phyloP scores from a whole-genome alignment of 37 sponge, comb jelly and placozoan genomes.

The Agelas oroides region DNA sequence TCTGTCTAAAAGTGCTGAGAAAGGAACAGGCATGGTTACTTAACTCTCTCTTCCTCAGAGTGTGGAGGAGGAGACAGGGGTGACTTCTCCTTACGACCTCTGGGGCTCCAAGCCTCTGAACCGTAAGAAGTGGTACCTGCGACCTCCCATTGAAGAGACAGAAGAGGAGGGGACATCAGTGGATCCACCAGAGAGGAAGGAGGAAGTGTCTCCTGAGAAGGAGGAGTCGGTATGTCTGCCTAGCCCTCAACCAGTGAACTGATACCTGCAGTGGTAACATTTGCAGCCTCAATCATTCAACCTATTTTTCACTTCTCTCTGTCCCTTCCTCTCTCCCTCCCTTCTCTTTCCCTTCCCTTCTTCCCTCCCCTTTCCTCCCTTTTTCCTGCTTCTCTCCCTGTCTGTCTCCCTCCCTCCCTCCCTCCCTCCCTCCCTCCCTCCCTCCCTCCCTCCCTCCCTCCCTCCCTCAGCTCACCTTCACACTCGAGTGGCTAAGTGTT shows the following conservation, averaged over 20 bases:
- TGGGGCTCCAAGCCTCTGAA: conserved; percentile 26
- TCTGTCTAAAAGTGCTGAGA: no score
- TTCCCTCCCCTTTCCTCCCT: no score
- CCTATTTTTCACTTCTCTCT: no score
- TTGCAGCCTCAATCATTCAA: no score
- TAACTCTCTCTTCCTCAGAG: not conserved
- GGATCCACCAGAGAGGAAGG: not conserved
- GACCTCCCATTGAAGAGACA: not conserved
- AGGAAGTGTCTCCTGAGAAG: no score
- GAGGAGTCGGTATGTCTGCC: no score
- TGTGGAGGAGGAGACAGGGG: conserved; percentile 17
- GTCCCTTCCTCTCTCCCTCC: no score
- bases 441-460: conserved; percentile 8
- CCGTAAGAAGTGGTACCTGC: conserved; percentile 19
- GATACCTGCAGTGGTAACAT: no score
- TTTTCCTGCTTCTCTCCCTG: not conserved
- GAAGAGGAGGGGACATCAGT: conserved; percentile 7
- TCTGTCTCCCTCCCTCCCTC: conserved; percentile 14
- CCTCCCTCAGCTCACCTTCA: conserved; percentile 9
- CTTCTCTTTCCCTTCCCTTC: not conserved
- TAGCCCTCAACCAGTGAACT: no score
- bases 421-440: not conserved
- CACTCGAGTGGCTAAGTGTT: conserved; percentile 8
- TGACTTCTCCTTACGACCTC: conserved; percentile 32
- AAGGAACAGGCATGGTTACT: no score